A percentile compares a stretch with the other conserved stretches of the same genome.
Evolutionary conservation across 2,888 invertebrate species (phyloP).

Genomic region (Hemicrepidius hirtus): DNA sequence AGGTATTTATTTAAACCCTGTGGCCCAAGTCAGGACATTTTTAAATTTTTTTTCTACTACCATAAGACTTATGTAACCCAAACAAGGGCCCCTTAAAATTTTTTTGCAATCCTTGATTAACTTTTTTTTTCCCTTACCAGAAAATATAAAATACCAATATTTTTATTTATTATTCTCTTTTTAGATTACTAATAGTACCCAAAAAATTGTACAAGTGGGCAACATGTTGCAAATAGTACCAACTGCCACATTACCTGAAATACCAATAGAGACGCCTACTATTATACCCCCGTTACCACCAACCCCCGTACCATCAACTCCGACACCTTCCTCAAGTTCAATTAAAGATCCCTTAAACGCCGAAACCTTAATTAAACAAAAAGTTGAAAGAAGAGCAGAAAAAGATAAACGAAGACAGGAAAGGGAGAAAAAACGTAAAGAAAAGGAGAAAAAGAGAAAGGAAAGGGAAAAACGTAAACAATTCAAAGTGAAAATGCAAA

Average conservation of each 20-base stretch:
- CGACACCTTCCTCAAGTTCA: neutral
- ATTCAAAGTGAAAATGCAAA: slow-evolving; percentile 67
- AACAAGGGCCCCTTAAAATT: too few species aligned
- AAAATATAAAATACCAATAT: too few species aligned
- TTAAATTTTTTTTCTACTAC: too few species aligned
- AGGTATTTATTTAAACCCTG: too few species aligned
- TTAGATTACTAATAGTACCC: slow-evolving; percentile 48
- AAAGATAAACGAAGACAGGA: slow-evolving; percentile 67
- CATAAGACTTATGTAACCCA: too few species aligned
- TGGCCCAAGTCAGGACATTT: too few species aligned
- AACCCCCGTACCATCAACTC: neutral
- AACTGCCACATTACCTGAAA: slow-evolving; percentile 63
- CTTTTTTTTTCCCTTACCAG: too few species aligned
- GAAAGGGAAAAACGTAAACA: slow-evolving; percentile 68
- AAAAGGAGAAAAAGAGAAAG: slow-evolving; percentile 68
- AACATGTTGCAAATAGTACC: slow-evolving; percentile 79
- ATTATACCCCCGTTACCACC: neutral
- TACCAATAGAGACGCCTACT: slow-evolving; percentile 16
- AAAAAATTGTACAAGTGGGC: slow-evolving; percentile 73
- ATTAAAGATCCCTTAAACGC: slow-evolving; percentile 55
- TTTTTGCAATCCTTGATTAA: too few species aligned
- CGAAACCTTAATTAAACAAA: slow-evolving; percentile 64
- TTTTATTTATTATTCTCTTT: too few species aligned
- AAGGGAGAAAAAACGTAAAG: slow-evolving; percentile 67
- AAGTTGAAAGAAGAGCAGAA: slow-evolving; percentile 68